phyloP scores from a whole-genome alignment of 2,888 invertebrate genomes.

The Microplitis deprimator region DNA sequence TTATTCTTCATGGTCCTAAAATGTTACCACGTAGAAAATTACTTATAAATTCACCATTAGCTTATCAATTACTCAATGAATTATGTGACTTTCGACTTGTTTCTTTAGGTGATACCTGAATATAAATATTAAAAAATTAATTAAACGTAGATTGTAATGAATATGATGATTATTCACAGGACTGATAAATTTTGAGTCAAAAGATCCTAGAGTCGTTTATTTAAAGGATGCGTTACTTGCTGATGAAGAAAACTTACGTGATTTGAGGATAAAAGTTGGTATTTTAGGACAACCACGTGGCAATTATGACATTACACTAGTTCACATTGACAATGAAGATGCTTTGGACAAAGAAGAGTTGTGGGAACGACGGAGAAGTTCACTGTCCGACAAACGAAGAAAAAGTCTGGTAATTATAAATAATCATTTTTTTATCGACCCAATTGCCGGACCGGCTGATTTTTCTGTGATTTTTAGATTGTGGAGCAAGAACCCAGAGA shows the following conservation, averaged over 20 bases:
- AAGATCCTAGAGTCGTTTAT: conserved; percentile 72
- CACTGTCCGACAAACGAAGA: conserved; percentile 45
- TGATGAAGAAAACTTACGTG: conserved; percentile 73
- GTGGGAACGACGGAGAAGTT: conserved; percentile 50
- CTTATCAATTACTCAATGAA: conserved; percentile 75
- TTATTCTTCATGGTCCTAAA: conserved; percentile 74
- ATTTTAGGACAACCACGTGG: conserved; percentile 75
- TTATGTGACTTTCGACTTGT: conserved; percentile 76
- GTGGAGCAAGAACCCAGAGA: not conserved
- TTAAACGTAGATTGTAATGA: not conserved
- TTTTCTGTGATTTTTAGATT: conserved; percentile 6
- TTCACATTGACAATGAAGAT: conserved; percentile 75
- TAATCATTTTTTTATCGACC: not conserved
- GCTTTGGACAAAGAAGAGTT: conserved; percentile 40
- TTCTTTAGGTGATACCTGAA: conserved; percentile 69
- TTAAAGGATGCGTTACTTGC: conserved; percentile 74
- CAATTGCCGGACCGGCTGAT: not conserved
- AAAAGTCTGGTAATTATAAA: conserved; percentile 37
- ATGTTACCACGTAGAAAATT: conserved; percentile 75
- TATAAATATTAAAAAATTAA: conserved; percentile 2
- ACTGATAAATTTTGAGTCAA: conserved; percentile 64
- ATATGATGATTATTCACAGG: conserved; percentile 60
- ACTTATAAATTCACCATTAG: conserved; percentile 75
- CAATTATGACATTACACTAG: conserved; percentile 75
- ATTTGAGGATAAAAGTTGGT: conserved; percentile 74